phyloP scores from a whole-genome alignment of 2,797 vertebrate genomes.

The Pachyuromys duprasi region DNA sequence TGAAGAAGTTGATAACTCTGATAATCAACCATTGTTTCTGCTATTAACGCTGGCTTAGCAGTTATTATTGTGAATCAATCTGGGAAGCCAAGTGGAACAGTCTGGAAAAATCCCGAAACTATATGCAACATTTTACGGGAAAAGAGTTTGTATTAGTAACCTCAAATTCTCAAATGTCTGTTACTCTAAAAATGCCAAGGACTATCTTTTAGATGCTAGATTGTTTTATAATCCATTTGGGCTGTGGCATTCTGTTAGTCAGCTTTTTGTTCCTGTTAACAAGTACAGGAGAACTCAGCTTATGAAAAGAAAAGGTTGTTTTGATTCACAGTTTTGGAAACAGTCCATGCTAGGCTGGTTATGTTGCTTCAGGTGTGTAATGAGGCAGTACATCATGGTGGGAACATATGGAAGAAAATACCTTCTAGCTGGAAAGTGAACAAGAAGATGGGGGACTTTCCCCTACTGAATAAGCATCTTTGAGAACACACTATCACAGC shows the following conservation, averaged over 20 bases:
- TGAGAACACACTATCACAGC: neutral
- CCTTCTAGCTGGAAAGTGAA: neutral
- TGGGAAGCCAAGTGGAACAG: neutral
- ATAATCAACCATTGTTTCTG: conserved; percentile 31
- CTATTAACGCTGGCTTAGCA: neutral
- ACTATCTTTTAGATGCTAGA: neutral
- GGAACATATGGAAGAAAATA: neutral
- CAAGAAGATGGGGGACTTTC: neutral
- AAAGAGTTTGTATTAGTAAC: neutral
- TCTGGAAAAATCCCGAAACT: conserved; percentile 31
- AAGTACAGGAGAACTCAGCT: neutral
- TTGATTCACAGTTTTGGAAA: neutral
- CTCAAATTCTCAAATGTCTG: conserved; percentile 46
- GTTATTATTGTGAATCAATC: conserved; percentile 4
- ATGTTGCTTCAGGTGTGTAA: neutral
- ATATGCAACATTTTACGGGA: neutral
- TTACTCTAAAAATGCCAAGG: neutral
- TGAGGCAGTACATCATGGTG: neutral
- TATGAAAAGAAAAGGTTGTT: neutral
- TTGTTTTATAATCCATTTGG: neutral
- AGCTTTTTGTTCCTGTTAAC: neutral
- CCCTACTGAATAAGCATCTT: neutral
- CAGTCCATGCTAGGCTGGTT: neutral
- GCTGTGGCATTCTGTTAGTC: neutral
- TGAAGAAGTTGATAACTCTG: conserved; percentile 36